Evolutionary conservation across 53 echinoderm and acorn worm genomes (phyloP), one percentile per base, ranked within the genome.

Genomic region (Astropecten irregularis): DNA sequence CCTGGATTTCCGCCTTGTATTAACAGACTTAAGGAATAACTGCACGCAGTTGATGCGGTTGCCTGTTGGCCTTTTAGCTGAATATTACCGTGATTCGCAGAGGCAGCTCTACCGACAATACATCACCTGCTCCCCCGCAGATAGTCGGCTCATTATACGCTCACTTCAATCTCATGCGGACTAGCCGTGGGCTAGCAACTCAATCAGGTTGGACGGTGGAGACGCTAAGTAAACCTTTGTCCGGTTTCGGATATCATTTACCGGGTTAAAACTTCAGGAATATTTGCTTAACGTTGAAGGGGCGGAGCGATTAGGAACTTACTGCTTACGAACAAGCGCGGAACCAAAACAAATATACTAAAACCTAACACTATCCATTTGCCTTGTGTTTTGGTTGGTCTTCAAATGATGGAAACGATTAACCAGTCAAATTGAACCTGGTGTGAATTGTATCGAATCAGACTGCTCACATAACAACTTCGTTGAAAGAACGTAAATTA

Each of bases 41-140:
- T 56, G 38, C n/a, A n/a, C n/a, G n/a, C 38, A 76, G 76, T 40
- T 76, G 76, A 76, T 76, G 76, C 37, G 65, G 38, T 76, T 76
- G 76, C 76, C 76, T 76, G 40, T 39, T 76, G 57, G 76, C 55
- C 57, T 40, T 56, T 76, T 56, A 76, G 76, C 56, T 76, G 37
- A 25, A 76, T 65, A 65, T 65, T 65, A 55, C 56, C 56, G 56
- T 76, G 56, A 76, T 76, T 76, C 40, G 55, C 37, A 18, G 52
- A 39, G 55, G 58, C 56, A 76, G 76, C 40, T 20, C 65, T 18
- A 46, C 76, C 76, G 76, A 76, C 76, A 55, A 76, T 57, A 57
- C 76, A 57, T 76, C 76, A 76, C 76, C 76, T 76, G 76, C 56
- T 58, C 36, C 76, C 76, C 76, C 56, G 55, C 16, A 76, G 76